Evolutionary conservation across 2,797 vertebrate genomes (phyloP).

Genomic region (Rhynchotus rufescens): DNA sequence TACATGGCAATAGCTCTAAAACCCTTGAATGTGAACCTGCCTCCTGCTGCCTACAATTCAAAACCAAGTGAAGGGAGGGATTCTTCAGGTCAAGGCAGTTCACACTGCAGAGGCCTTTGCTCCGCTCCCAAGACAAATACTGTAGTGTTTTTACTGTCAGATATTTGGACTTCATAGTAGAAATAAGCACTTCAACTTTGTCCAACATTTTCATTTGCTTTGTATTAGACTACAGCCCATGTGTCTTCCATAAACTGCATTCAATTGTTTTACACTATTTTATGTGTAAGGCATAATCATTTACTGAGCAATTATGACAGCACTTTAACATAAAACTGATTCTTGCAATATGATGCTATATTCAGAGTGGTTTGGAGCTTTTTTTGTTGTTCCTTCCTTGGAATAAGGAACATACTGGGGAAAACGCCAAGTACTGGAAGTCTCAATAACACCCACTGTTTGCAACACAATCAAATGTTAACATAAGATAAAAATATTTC

Average conservation of each 20-base stretch:
- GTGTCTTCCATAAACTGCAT: background rate
- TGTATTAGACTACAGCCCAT: background rate
- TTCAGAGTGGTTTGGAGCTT: background rate
- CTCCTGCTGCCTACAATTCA: too few species aligned
- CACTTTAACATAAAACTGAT: background rate
- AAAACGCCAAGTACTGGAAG: slow-evolving; percentile 25
- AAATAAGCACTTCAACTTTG: background rate
- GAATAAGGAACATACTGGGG: slow-evolving; percentile 6
- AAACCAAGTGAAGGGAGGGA: background rate
- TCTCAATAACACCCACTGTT: slow-evolving; percentile 22
- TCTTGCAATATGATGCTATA: background rate
- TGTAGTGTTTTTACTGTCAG: background rate
- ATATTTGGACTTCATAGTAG: background rate
- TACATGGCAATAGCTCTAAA: background rate
- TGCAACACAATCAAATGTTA: background rate
- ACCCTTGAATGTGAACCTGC: background rate
- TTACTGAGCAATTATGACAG: background rate
- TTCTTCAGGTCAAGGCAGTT: background rate
- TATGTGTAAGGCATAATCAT: background rate
- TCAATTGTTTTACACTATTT: background rate
- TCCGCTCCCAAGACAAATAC: background rate
- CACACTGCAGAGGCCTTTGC: background rate
- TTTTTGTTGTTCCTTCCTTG: background rate
- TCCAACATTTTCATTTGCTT: background rate
- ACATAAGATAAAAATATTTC: background rate